Evolutionary conservation across 1,140 invertebrate genomes (phyloP).

Genomic region (Anoplolepis gracilipes): DNA sequence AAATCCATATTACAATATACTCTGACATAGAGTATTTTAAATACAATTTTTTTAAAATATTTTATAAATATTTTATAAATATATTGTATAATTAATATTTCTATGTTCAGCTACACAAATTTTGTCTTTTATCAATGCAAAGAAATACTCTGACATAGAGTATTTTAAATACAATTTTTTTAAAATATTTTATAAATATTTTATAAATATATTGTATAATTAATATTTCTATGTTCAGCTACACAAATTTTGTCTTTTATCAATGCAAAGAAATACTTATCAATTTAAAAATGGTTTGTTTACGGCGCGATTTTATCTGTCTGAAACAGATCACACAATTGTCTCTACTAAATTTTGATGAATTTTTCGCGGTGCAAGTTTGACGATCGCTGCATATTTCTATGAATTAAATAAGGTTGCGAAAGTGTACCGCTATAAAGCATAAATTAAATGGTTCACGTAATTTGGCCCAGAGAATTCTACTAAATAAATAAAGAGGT

Average conservation of each 20-base stretch:
- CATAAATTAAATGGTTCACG: slow-evolving; percentile 4
- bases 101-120: background rate
- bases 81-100: background rate
- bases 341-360: slow-evolving; percentile 23
- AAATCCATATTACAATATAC: background rate
- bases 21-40: background rate
- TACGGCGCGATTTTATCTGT: background rate
- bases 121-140: background rate
- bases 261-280: background rate
- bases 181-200: background rate
- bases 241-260: background rate
- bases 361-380: background rate
- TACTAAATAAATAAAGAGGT: background rate
- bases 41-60: background rate
- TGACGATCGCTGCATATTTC: background rate
- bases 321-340: background rate
- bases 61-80: background rate
- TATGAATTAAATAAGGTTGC: slow-evolving; percentile 7
- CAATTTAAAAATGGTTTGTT: background rate
- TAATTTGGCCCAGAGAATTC: background rate
- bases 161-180: background rate
- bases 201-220: no score
- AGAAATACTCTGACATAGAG: background rate
- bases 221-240: background rate
- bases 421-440: background rate